Evolutionary conservation across 2,888 invertebrate species (phyloP).

Genomic region (Rhodophaea formosa): DNA sequence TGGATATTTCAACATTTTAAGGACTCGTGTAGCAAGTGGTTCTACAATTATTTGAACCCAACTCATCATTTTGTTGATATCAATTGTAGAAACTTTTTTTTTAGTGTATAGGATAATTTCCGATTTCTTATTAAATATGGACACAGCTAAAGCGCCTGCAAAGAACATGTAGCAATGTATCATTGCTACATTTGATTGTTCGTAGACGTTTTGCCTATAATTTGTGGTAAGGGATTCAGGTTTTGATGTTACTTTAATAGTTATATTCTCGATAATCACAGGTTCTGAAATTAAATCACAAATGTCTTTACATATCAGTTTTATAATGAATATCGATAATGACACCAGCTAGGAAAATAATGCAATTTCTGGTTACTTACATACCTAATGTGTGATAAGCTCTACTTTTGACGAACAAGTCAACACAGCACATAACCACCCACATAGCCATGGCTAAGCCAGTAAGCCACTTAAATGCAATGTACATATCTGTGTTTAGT

Average conservation of each 20-base stretch:
- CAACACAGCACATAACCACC: slow-evolving; percentile 53
- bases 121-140: slow-evolving; percentile 47
- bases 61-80: slow-evolving; percentile 17
- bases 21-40: not conserved
- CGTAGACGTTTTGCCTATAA: slow-evolving; percentile 19
- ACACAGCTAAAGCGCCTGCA: slow-evolving; percentile 51
- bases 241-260: slow-evolving; percentile 17
- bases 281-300: slow-evolving; percentile 20
- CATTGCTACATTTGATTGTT: slow-evolving; percentile 14
- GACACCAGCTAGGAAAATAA: not conserved
- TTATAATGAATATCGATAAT: too few relatives aligned
- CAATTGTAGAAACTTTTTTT: slow-evolving; percentile 35
- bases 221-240: slow-evolving; percentile 20
- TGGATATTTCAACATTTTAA: not conserved
- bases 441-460: slow-evolving; percentile 58
- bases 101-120: slow-evolving; percentile 41
- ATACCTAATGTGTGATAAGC: slow-evolving; percentile 28
- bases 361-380: slow-evolving; percentile 20
- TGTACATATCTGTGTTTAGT: slow-evolving; percentile 53
- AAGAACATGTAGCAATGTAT: slow-evolving; percentile 52
- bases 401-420: slow-evolving; percentile 37
- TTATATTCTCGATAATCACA: slow-evolving; percentile 31
- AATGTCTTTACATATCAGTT: not conserved
- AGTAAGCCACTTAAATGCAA: slow-evolving; percentile 69
- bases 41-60: not conserved